Evolutionary conservation across 2,113 vertebrate species (phyloP), one percentile per base, ranked within the genome.

Genomic region (Oxygymnocypris stewartii): DNA sequence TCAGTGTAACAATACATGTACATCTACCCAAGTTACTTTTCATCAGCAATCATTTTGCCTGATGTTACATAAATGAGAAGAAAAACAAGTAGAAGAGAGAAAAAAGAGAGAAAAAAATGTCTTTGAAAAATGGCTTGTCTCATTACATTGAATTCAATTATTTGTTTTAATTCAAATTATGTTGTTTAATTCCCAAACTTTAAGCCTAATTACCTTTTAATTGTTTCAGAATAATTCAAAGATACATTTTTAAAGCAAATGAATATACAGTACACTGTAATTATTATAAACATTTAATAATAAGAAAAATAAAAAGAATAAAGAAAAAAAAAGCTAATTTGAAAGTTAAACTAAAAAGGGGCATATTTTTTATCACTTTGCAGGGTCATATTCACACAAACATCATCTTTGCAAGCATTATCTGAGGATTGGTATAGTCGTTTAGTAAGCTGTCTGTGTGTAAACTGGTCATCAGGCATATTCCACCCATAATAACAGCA

Each of bases 401-500:
- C n/a, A 25, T 63, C 20, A 23, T 44, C 23, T 74, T 13, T 75
- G 40, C 20, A 20, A 73, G 16, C 65, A 23, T 9, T 23, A 18
- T 51, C 4, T 14, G 18, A 65, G n/a, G 13, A 65, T 28, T 65
- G 61, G 12, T 11, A 13, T 28, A 65, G 4, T 65, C 6, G 54
- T 8, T 23, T 71, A 37, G 37, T 79, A 61, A 79, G 20, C 35
- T 42, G 35, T 81, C 44, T 63, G n/a, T 42, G 54, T 28, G 57
- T 49, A 2, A 67, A 31, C 25, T 23, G 13, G 9, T 69, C 63
- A 49, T 35, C 63, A 35, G 42, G 16, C 80, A 37, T 49, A 69
- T 69, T 69, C 28, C 9, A 13, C 37, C 40, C 79, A 67, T 31
- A 82, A 47, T 51, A 82, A 71, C 42, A 71, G 80, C 28, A 71